A percentile compares a stretch with the other conserved stretches of the same genome.
phyloP scores from a whole-genome alignment of 2,888 invertebrate genomes.

The Sepiola atlantica region DNA sequence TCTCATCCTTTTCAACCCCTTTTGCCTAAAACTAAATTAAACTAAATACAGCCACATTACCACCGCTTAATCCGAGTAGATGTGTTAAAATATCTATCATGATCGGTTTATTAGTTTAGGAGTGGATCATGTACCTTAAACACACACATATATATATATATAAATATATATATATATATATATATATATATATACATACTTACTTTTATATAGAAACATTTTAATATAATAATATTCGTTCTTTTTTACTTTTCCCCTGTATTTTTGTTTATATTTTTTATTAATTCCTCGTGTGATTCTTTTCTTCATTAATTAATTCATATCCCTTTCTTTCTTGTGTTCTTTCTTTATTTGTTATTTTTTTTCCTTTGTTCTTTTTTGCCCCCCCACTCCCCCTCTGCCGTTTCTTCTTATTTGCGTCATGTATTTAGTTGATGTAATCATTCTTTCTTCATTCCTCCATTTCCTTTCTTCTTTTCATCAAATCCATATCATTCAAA shows the following conservation, averaged over 20 bases:
- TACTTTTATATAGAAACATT: too few species aligned
- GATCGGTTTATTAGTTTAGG: too few species aligned
- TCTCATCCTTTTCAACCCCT: too few species aligned
- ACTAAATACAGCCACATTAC: too few species aligned
- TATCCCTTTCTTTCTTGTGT: background rate
- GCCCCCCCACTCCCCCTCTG: background rate
- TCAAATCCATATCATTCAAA: background rate
- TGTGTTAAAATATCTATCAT: too few species aligned
- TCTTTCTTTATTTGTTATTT: background rate
- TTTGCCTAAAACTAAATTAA: too few species aligned
- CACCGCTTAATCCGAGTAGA: too few species aligned
- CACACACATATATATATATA: too few species aligned
- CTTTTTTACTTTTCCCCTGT: background rate
- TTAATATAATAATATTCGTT: background rate
- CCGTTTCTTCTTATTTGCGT: background rate
- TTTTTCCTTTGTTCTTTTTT: background rate
- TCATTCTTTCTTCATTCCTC: background rate
- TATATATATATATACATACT: background rate
- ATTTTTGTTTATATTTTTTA: background rate
- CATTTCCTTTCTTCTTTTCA: background rate
- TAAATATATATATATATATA: too few species aligned
- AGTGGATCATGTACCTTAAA: background rate
- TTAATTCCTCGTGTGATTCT: background rate
- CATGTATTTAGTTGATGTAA: background rate
- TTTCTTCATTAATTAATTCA: background rate